Evolutionary conservation across 2,888 invertebrate genomes (phyloP).

Genomic region (Drosophila vallismaia): DNA sequence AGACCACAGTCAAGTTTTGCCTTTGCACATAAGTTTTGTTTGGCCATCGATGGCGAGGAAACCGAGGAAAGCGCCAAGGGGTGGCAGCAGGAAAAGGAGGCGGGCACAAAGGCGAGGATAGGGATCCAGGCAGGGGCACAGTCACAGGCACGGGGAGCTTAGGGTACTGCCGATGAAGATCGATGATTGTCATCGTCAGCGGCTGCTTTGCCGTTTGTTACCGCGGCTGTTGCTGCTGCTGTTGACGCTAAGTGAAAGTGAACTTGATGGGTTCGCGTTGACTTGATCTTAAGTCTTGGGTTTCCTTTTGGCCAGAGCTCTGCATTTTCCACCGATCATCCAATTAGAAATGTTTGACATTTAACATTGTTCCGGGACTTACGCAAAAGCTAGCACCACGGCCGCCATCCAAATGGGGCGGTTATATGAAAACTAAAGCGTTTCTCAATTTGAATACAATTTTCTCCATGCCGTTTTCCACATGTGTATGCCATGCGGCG

Average conservation of each 20-base stretch:
- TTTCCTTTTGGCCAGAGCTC: conserved; percentile 21
- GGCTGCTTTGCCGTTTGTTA: conserved; percentile 51
- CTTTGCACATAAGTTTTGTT: conserved; percentile 71
- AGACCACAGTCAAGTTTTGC: conserved; percentile 69
- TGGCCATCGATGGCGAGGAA: conserved; percentile 43
- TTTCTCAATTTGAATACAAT: conserved; percentile 39
- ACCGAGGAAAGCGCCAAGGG: conserved; percentile 15
- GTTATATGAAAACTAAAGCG: conserved; percentile 26
- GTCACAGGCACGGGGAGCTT: conserved; percentile 26
- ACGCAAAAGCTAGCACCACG: conserved; percentile 29
- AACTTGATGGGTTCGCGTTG: conserved; percentile 67
- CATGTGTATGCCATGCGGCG: neutral
- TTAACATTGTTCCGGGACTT: conserved; percentile 34
- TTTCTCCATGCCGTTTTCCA: conserved; percentile 17
- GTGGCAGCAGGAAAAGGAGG: conserved; percentile 1
- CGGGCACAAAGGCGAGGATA: neutral
- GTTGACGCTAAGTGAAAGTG: conserved; percentile 79
- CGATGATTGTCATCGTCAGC: conserved; percentile 80
- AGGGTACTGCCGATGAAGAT: conserved; percentile 76
- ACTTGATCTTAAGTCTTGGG: conserved; percentile 28
- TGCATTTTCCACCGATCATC: conserved; percentile 19
- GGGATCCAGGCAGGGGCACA: conserved; percentile 14
- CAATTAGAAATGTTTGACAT: conserved; percentile 48
- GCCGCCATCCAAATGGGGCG: conserved; percentile 18
- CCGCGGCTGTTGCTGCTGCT: conserved; percentile 33